Base-by-base conservation (phyloP, 2,888 invertebrate species). In the Euzetes globulus region DNA sequence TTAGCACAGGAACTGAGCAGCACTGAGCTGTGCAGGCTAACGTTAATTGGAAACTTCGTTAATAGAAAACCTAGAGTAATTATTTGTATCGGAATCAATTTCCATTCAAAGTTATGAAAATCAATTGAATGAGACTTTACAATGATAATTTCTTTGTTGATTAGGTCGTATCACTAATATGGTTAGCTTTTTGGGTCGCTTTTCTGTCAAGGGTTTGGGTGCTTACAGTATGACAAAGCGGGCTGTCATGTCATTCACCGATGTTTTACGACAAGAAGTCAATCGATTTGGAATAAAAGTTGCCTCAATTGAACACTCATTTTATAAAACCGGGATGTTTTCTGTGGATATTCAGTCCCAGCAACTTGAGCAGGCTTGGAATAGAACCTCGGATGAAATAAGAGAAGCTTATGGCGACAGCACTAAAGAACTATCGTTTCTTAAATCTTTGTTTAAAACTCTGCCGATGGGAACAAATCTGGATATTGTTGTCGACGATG, bases 171-270 rank as follows among this genome's bases (percentile, higher is more conserved):
- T 81, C 19, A 79, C 81, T 7, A 79, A 79, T 52, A 80, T 81
- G 25, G 79, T 81, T n/a, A 80, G 80, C 47, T 75, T 81, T 4
- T 80, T 80, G 7, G 50, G 72, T n/a, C 58, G 72, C 13, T 19
- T 73, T 6, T 22, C 71, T 15, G 17, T 60, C 1, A 15, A 72
- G 6, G 19, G 19, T 37, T 19, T 75, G 27, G 72, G 29, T 6
- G 45, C 80, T 4, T 81, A 81, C 76, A 80, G 80, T 72, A 80
- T 80, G 80, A 80, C 80, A 47, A 81, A 81, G 75, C 79, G 79
- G 75, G 81, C 81, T 6, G 78, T 78, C 6, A 78, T 80, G 9
- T 79, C 81, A 27, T 81, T 81, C 75, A 80, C 80, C 29, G 81
- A 81, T 74, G 80, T 79, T 1, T 78, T 81, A 1, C 75, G 81